A percentile compares a stretch with the other conserved stretches of the same genome.
Evolutionary conservation across 2,888 invertebrate species (phyloP).

Genomic region (Drosophila crucigera): DNA sequence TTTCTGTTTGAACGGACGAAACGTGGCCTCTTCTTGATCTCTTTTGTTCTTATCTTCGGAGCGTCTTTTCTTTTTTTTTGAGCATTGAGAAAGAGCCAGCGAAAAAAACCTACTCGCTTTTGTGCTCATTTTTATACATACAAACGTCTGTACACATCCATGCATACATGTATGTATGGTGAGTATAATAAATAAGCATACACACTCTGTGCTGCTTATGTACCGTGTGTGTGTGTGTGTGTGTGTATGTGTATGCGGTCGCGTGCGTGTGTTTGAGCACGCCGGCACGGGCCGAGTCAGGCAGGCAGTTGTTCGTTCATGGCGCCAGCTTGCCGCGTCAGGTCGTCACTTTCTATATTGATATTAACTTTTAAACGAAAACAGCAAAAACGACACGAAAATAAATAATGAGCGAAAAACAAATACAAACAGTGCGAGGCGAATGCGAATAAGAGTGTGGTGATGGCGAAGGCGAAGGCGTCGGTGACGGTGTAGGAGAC

Average conservation of each 20-base stretch:
- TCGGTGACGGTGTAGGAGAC: not conserved
- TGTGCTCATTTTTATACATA: slow-evolving; percentile 16
- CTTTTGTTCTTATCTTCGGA: slow-evolving; percentile 52
- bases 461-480: slow-evolving; percentile 5
- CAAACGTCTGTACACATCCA: slow-evolving; percentile 4
- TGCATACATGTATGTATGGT: slow-evolving; percentile 8
- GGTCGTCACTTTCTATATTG: slow-evolving; percentile 84
- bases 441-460: slow-evolving; percentile 54
- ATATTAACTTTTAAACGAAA: slow-evolving; percentile 82
- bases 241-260: slow-evolving; percentile 43
- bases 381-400: slow-evolving; percentile 78
- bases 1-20: slow-evolving; percentile 5
- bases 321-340: slow-evolving; percentile 83
- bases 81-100: slow-evolving; percentile 37
- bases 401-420: slow-evolving; percentile 77
- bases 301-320: slow-evolving; percentile 73
- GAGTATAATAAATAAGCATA: slow-evolving; percentile 5
- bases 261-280: slow-evolving; percentile 77
- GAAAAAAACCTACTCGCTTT: slow-evolving; percentile 13
- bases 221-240: slow-evolving; percentile 6
- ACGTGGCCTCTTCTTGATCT: slow-evolving; percentile 28
- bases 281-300: slow-evolving; percentile 61
- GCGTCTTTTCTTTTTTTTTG: slow-evolving; percentile 22
- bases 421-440: slow-evolving; percentile 61
- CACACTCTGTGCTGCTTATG: slow-evolving; percentile 1